These are phyloP conservation scores for Mesopsocus fuscifrons DNA, from an alignment of 2,888 invertebrate genomes.

Conservation along the genomic window DNA sequence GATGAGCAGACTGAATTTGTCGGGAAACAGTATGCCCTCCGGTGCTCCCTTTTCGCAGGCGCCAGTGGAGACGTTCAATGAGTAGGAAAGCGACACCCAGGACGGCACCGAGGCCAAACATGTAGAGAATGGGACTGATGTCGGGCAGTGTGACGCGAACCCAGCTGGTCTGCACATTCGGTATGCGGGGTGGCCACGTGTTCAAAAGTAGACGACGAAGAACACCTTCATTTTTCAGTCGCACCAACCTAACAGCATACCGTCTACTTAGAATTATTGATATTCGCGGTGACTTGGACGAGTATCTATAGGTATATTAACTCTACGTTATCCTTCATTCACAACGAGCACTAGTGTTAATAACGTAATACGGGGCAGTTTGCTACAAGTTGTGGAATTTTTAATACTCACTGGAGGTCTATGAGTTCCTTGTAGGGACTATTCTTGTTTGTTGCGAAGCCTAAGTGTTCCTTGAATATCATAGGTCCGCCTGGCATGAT, in stretches of 20 bases:
- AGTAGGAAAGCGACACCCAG: neutral
- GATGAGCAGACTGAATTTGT: neutral
- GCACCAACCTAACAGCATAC: neutral
- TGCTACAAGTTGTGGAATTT: too few species aligned
- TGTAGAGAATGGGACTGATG: conserved; percentile 6
- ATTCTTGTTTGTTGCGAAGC: neutral
- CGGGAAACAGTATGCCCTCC: neutral
- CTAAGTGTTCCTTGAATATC: neutral
- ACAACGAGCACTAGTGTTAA: too few species aligned
- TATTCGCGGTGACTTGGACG: too few species aligned
- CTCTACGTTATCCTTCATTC: too few species aligned
- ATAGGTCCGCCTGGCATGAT: neutral
- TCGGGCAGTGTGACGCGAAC: neutral
- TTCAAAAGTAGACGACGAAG: neutral
- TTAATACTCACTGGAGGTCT: conserved; percentile 1
- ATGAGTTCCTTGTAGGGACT: neutral
- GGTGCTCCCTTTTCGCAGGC: neutral
- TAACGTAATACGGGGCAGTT: too few species aligned
- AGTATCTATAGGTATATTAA: too few species aligned
- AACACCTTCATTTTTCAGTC: conserved; percentile 5
- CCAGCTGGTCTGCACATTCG: neutral
- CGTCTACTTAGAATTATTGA: too few species aligned
- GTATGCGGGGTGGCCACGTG: neutral
- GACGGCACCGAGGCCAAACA: neutral
- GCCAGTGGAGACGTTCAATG: neutral